Conservation (phyloP, 2,888 invertebrate species). For the Junonia oenone region DNA sequence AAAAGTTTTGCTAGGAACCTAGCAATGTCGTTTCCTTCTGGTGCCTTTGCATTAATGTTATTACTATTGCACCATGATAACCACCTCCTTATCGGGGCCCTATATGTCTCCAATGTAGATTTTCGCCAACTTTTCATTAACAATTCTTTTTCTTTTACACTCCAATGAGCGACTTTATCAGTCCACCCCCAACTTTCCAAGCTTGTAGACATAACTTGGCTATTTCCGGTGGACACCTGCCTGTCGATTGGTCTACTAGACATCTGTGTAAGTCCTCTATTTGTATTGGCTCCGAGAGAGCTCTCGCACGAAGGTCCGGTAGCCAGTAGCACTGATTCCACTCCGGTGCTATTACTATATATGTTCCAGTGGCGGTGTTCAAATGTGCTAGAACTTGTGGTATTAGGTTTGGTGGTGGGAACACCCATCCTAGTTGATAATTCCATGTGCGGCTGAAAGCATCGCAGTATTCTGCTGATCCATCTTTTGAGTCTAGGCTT, state of each 20-base stretch:
- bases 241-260: not conserved
- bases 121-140: not conserved
- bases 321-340: no score
- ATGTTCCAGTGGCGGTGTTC: not conserved
- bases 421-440: not conserved
- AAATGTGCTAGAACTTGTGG: not conserved
- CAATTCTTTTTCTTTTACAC: not conserved
- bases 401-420: not conserved
- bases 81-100: no score
- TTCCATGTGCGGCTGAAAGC: not conserved
- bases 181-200: not conserved
- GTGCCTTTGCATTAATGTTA: no score
- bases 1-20: no score
- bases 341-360: not conserved
- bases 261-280: no score
- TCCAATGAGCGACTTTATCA: not conserved
- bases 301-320: no score
- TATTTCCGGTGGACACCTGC: no score
- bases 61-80: no score
- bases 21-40: no score
- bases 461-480: not conserved
- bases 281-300: no score
- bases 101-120: no score
- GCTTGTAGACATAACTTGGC: not conserved
- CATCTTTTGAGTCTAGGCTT: not conserved